Evolutionary conservation across 1,140 invertebrate species (phyloP).

Genomic region (Phthorimaea operculella): DNA sequence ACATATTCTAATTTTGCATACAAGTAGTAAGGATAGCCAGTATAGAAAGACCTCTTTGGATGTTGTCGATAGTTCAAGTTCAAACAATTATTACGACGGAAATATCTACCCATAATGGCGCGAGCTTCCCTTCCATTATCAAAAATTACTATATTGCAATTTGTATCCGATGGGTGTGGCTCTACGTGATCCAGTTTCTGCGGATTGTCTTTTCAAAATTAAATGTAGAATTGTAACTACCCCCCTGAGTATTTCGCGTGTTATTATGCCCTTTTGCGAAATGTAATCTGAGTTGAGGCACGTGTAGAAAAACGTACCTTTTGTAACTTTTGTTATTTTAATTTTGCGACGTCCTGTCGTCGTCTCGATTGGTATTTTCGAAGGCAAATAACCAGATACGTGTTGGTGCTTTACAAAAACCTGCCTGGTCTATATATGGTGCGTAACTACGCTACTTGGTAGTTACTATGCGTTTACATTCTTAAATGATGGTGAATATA

Average conservation of each 20-base stretch:
- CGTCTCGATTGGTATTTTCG: neutral
- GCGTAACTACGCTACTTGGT: neutral
- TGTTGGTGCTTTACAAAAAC: neutral
- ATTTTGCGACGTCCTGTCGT: conserved; percentile 25
- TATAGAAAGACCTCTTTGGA: neutral
- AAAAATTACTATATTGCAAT: conserved; percentile 63
- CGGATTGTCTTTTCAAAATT: conserved; percentile 58
- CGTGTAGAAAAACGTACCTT: conserved; percentile 35
- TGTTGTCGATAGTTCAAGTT: conserved; percentile 17
- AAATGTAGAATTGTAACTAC: conserved; percentile 33
- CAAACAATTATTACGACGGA: conserved; percentile 52
- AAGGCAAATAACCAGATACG: conserved; percentile 1
- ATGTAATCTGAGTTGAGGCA: conserved; percentile 52
- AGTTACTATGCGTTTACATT: neutral
- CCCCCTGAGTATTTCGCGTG: conserved; percentile 32
- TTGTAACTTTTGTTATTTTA: conserved; percentile 44
- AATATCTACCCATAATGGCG: conserved; percentile 56
- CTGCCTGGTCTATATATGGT: neutral
- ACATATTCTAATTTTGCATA: no score
- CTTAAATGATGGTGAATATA: neutral
- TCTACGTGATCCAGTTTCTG: conserved; percentile 44
- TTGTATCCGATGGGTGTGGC: conserved; percentile 47
- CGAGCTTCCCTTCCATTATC: conserved; percentile 56
- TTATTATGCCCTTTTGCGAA: conserved; percentile 40
- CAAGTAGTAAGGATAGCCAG: no score